These are phyloP conservation scores for Crotalus horridus DNA, from an alignment of 2,113 vertebrate genomes.

Conservation along the genomic window DNA sequence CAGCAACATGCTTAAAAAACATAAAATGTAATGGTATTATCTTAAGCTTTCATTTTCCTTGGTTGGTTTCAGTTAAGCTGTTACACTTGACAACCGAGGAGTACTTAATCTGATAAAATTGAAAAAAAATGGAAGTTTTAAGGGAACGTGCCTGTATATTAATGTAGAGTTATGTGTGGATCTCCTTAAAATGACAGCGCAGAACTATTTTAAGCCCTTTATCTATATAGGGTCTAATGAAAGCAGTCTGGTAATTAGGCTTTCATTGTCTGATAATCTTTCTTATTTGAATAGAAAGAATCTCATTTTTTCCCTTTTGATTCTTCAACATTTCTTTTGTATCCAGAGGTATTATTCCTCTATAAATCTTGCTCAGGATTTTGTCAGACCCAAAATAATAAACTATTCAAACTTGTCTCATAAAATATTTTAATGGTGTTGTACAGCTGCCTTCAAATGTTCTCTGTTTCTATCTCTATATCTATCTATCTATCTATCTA, in stretches of 20 bases:
- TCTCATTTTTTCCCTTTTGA: not conserved
- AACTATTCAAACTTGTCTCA: not conserved
- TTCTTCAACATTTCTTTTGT: not conserved
- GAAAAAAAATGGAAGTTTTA: slow-evolving; percentile 51
- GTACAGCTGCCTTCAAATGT: not conserved
- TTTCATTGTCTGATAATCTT: slow-evolving; percentile 42
- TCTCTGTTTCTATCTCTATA: too few species aligned
- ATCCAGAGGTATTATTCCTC: not conserved
- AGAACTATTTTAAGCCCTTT: slow-evolving; percentile 41
- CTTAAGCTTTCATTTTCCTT: slow-evolving; percentile 17
- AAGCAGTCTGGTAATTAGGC: not conserved
- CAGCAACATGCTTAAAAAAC: not conserved
- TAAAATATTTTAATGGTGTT: not conserved
- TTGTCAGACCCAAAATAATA: not conserved
- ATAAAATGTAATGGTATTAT: not conserved
- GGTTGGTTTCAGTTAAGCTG: slow-evolving; percentile 11
- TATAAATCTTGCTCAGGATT: not conserved
- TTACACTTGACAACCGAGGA: slow-evolving; percentile 36
- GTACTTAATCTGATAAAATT: slow-evolving; percentile 47
- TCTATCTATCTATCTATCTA: rapidly evolving
- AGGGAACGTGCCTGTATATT: slow-evolving; percentile 45
- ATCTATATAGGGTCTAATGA: slow-evolving; percentile 6
- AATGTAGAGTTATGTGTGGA: slow-evolving; percentile 35
- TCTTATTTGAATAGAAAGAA: slow-evolving; percentile 41
- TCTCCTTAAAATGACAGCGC: slow-evolving; percentile 38